Evolutionary conservation across 2,113 vertebrate genomes (phyloP).

Genomic region (Tylochromis polylepis): DNA sequence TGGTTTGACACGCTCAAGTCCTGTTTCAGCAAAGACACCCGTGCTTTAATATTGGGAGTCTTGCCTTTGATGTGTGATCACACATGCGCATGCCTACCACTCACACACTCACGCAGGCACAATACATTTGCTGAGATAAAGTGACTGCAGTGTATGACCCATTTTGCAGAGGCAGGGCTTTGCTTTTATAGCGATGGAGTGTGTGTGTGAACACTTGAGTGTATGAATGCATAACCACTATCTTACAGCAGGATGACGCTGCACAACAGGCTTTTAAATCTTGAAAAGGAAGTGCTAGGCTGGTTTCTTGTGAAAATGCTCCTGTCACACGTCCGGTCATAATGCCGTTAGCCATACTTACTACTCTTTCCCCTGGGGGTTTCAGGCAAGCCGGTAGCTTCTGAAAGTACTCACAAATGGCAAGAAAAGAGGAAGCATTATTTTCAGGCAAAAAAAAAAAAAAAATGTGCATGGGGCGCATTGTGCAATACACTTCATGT

Average conservation of each 20-base stretch:
- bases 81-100: slow-evolving; percentile 50
- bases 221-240: slow-evolving; percentile 35
- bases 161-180: slow-evolving; percentile 66
- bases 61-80: slow-evolving; percentile 65
- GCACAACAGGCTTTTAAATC: slow-evolving; percentile 53
- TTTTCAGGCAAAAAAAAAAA: slow-evolving; percentile 23
- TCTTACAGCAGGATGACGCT: slow-evolving; percentile 43
- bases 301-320: slow-evolving; percentile 64
- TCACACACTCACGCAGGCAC: slow-evolving; percentile 35
- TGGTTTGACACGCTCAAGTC: slow-evolving; percentile 11
- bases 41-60: slow-evolving; percentile 29
- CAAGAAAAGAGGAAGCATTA: slow-evolving; percentile 31
- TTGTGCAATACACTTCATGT: slow-evolving; percentile 43
- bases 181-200: slow-evolving; percentile 62
- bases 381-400: background rate
- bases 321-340: slow-evolving; percentile 48
- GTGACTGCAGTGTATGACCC: slow-evolving; percentile 66
- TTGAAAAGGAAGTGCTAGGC: slow-evolving; percentile 66
- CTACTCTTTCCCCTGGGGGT: background rate
- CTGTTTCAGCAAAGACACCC: slow-evolving; percentile 35
- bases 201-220: slow-evolving; percentile 15
- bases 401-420: slow-evolving; percentile 7
- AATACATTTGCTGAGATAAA: slow-evolving; percentile 64
- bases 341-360: slow-evolving; percentile 44
- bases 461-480: background rate